Evolutionary conservation across 2,113 vertebrate species (phyloP), one percentile per base, ranked within the genome.

Genomic region (Dendropsophus ebraccatus): DNA sequence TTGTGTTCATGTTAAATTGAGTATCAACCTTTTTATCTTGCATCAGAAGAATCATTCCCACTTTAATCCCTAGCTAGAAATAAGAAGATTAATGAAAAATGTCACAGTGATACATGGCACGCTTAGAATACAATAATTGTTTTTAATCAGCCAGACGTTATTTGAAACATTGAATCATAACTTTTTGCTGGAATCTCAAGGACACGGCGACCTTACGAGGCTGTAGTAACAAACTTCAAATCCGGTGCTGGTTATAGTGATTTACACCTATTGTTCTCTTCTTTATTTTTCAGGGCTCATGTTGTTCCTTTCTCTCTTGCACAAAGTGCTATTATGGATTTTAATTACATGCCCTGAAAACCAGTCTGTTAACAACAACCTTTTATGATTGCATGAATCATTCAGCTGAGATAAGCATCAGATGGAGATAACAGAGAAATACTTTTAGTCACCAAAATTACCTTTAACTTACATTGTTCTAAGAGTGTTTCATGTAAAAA

Each of bases 141-240:
- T 78, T 93, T 90, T 89, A 90, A 90, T 91, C 60, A 89, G 76
- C 65, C 90, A 77, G 50, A 87, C 49, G 72, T 90, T 89, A 87
- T 89, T 91, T 87, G 52, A 88, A 90, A 89, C 32, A 88, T 19
- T 88, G 87, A 91, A 77, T 89, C 72, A 88, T 83, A 88, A 47
- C 30, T 87, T 88, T 81, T 74, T 50, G 65, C 7, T 83, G 88
- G 11, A 65, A 89, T 58, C 86, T 90, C 86, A 89, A 88, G 89
- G 72, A 58, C 11, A 54, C 7, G 19, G 37, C 56, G 80, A 87
- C 91, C 88, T 90, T 91, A 16, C 72, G 30, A 45, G 88, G 30
- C 28, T 81, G 0, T 37, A 32, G 37, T 50, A 84, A 88, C 19
- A 37, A 30, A 81, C 41, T 87, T 23, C 88, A 87, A 58, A 32